Base-by-base conservation (phyloP, 2,113 vertebrate species). In the Strigops habroptila region DNA sequence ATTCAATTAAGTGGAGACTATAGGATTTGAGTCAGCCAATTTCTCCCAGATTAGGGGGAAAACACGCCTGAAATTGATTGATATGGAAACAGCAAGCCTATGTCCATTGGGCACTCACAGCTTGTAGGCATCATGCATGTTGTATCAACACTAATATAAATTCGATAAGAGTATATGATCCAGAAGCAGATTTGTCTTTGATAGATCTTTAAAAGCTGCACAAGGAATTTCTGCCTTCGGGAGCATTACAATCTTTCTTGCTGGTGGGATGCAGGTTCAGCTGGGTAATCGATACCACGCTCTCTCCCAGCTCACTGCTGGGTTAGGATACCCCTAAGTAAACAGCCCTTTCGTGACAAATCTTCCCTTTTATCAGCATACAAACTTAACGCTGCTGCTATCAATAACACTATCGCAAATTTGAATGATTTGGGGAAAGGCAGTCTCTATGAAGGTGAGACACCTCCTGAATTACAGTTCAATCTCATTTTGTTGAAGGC, bases 11-110 rank as follows among this genome's bases (percentile, higher is more conserved):
- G 81, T 51, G 41, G 21, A 79, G 70, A 79, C 46, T 53, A 41
- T 16, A 69, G 81, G 70, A 84, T 91, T 63, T 89, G 70, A 89
- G 37, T 41, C 37, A 71, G 52, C 31, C 59, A 85, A 49, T 94
- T 95, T 91, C 88, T 92, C 49, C n/a, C 33, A 92, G 67, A 86
- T 91, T 77, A 96, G 73, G 52, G 37, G 55, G 41, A 84, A 94
- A 94, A 85, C 14, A 44, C 2, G n/a, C n/a, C 53, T 94, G 81
- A 84, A 94, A 84, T 82, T 76, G 80, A 95, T 82, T 88, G 87
- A 49, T 91, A 43, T n/a, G n/a, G 81, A 75, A 95, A 28, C 69
- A 92, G 51, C 77, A 81, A 85, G 27, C 37, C 67, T 60, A 51
- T n/a, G 37, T 77, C 52, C 77, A 35, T 28, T 46, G 69, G 62